Evolutionary conservation across 2,113 vertebrate species (phyloP), one percentile per base, ranked within the genome.

Genomic region (Hippocampus abdominalis): DNA sequence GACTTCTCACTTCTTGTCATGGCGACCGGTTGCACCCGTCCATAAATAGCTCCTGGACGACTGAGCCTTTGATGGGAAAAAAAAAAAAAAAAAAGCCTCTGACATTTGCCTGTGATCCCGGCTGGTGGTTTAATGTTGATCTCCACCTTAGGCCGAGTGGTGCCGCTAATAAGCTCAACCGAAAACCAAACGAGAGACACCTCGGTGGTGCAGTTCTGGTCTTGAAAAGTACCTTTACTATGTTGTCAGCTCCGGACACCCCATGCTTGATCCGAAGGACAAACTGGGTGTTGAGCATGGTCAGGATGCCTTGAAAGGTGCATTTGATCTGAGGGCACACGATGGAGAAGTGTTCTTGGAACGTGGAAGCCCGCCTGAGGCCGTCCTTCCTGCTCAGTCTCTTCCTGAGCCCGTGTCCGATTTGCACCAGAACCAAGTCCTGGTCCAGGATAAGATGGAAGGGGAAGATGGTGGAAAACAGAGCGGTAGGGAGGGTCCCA

Each of bases 361-460:
- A 99, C 48, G 68, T 87, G 0, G 93, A 78, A 0, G 93, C 88
- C 79, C 94, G 93, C 62, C 93, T 93, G 81, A 93, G 93, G 66
- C 93, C 85, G 57, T 98, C 96, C 79, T 94, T 94, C 74, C 93
- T 91, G 67, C 77, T 93, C 72, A 96, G 87, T 80, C 96, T 92
- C 88, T 95, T 94, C 80, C 95, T 88, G 73, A 99, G 93, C 27
- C 95, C 96, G 3, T 95, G 94, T 78, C 97, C 97, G 62, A 98
- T 90, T 79, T 99, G 97, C 73, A 98, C 84, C 83, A 99, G 87
- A 70, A 87, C 88, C 93, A 99, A 91, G 63, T 97, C 96, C 76
- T 94, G 94, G 91, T 98, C 97, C 67, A 98, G 91, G 88, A 99
- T 94, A 81, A 98, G 92, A 80, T 99, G 97, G 87, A 99, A 99